phyloP scores from a whole-genome alignment of 2,888 invertebrate species.

The Drosophila diplacantha region DNA sequence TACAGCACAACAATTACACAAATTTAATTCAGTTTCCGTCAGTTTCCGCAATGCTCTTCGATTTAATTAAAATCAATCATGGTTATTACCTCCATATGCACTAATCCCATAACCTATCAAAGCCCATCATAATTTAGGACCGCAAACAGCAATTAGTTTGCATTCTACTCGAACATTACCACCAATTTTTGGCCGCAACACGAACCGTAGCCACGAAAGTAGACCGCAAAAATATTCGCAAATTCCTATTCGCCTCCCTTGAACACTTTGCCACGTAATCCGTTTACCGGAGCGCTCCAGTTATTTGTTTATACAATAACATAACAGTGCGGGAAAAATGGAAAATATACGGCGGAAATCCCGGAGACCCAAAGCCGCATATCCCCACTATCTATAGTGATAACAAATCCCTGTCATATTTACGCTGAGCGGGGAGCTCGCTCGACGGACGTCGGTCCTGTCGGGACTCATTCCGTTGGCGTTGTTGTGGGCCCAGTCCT shows the following conservation, averaged over 20 bases:
- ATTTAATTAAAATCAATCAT: slow-evolving; percentile 8
- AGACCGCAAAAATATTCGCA: slow-evolving; percentile 18
- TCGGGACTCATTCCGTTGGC: slow-evolving; percentile 17
- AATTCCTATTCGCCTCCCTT: slow-evolving; percentile 16
- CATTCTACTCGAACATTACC: slow-evolving; percentile 16
- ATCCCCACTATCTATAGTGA: slow-evolving; percentile 13
- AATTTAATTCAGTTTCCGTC: slow-evolving; percentile 1
- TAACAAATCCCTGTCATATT: slow-evolving; percentile 34
- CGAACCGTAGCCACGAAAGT: slow-evolving; percentile 6
- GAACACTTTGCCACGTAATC: slow-evolving; percentile 51
- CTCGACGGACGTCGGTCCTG: not conserved
- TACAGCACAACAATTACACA: not conserved
- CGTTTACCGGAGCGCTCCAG: slow-evolving; percentile 40
- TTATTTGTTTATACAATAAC: slow-evolving; percentile 55
- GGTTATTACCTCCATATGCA: not conserved
- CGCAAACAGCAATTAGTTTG: slow-evolving; percentile 37
- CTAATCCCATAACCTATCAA: not conserved
- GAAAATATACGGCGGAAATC: slow-evolving; percentile 24
- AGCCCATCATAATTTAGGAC: slow-evolving; percentile 9
- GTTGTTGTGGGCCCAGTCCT: slow-evolving; percentile 44
- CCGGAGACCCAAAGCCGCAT: slow-evolving; percentile 21
- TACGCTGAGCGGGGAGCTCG: slow-evolving; percentile 1
- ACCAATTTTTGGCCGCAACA: not conserved
- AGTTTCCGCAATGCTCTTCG: not conserved
- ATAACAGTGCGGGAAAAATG: slow-evolving; percentile 2